These are phyloP conservation scores for Stegodyphus dumicola DNA, from an alignment of 1,140 invertebrate species.

Conservation along the genomic window DNA sequence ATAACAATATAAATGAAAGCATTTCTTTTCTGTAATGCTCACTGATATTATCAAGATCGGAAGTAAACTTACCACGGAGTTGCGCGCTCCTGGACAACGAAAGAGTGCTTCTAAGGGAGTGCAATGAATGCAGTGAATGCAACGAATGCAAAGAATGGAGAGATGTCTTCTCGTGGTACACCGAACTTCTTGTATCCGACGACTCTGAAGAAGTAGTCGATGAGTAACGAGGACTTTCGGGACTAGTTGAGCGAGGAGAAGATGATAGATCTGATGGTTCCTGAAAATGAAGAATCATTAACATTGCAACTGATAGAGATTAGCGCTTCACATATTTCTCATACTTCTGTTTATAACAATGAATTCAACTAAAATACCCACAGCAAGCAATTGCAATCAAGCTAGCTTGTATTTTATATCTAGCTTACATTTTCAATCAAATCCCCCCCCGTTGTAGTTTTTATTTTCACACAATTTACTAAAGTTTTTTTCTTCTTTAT, in stretches of 20 bases:
- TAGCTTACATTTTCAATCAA: too few relatives aligned
- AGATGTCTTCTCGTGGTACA: constrained; percentile 57
- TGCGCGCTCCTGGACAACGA: constrained; percentile 43
- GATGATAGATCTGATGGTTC: constrained; percentile 55
- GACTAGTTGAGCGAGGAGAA: constrained; percentile 54
- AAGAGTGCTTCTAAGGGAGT: constrained; percentile 51
- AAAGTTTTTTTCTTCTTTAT: too few relatives aligned
- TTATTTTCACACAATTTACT: too few relatives aligned
- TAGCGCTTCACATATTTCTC: background rate
- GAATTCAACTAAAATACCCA: too few relatives aligned
- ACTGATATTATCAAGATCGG: too few relatives aligned
- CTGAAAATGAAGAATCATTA: background rate
- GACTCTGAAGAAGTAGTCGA: constrained; percentile 54
- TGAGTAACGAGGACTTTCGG: constrained; percentile 56
- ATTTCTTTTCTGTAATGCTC: too few relatives aligned
- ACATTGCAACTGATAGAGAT: background rate
- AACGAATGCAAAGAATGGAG: constrained; percentile 49
- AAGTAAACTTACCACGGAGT: background rate
- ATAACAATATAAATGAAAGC: too few relatives aligned
- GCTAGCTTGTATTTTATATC: too few relatives aligned
- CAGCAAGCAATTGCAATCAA: too few relatives aligned
- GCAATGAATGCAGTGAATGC: constrained; percentile 49
- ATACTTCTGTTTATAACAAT: background rate
- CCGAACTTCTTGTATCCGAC: constrained; percentile 47
- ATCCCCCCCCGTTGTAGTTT: background rate